These are phyloP conservation scores for Leucoraja erinaceus DNA, from an alignment of 2,113 vertebrate species.

Conservation along the genomic window DNA sequence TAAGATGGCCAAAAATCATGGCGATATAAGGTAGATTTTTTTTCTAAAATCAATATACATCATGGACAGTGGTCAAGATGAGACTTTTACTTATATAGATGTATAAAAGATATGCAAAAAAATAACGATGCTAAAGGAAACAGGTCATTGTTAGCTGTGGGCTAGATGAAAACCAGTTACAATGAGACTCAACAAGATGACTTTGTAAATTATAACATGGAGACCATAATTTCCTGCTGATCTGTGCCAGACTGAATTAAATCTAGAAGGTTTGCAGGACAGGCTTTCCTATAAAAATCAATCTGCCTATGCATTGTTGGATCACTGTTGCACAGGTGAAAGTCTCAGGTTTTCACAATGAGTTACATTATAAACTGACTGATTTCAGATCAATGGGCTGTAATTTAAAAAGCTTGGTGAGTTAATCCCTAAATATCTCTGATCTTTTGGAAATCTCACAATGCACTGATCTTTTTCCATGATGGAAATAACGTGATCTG, in stretches of 20 bases:
- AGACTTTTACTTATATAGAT: too few species aligned
- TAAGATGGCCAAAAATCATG: too few species aligned
- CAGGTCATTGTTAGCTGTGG: too few species aligned
- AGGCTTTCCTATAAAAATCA: background rate
- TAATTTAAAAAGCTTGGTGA: background rate
- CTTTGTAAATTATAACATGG: too few species aligned
- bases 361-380: background rate
- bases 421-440: background rate
- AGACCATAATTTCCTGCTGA: background rate
- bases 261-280: background rate
- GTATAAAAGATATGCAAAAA: too few species aligned
- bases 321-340: background rate
- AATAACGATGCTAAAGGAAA: too few species aligned
- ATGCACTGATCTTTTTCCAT: background rate
- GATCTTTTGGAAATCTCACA: background rate
- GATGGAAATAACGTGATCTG: background rate
- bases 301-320: background rate
- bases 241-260: background rate
- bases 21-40: too few species aligned
- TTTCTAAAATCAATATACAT: too few species aligned
- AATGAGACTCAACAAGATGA: too few species aligned
- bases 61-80: too few species aligned
- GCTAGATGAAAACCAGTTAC: too few species aligned
- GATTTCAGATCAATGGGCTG: background rate
- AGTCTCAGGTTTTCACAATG: background rate